These are phyloP conservation scores for Pentamera pediparva DNA, from an alignment of 53 echinoderm and acorn worm genomes.

Conservation along the genomic window DNA sequence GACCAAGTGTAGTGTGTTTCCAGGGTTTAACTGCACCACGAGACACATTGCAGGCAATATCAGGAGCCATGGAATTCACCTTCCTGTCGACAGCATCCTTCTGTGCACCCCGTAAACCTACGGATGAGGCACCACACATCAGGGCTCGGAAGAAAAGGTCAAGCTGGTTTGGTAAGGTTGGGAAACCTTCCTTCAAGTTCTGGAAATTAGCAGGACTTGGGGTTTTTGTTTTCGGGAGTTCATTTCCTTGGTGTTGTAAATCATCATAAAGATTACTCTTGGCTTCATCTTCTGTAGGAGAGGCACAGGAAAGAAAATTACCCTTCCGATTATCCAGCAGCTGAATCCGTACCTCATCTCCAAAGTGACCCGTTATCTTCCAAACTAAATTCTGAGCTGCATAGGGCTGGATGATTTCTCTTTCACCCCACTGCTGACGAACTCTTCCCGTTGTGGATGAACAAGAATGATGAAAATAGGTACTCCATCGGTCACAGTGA, in stretches of 20 bases:
- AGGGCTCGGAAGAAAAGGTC: conserved; percentile 49
- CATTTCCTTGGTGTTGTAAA: conserved; percentile 23
- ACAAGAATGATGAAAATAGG: too few relatives aligned
- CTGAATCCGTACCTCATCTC: conserved; percentile 13
- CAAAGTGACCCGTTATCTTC: conserved; percentile 41
- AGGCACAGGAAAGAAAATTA: conserved; percentile 32
- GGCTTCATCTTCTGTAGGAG: conserved; percentile 33
- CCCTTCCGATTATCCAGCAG: conserved; percentile 21
- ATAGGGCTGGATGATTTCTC: conserved; percentile 25
- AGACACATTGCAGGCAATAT: conserved; percentile 52
- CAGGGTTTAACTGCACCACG: conserved; percentile 57
- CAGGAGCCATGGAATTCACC: conserved; percentile 51
- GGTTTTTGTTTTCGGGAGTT: conserved; percentile 43
- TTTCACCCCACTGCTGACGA: conserved; percentile 31
- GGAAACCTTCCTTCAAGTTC: conserved; percentile 47
- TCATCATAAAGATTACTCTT: conserved; percentile 26
- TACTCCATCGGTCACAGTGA: too few relatives aligned
- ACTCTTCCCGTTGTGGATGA: conserved; percentile 23
- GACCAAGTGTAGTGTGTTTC: conserved; percentile 55
- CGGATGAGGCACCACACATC: conserved; percentile 29
- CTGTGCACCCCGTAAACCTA: background rate
- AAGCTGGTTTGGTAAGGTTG: conserved; percentile 46
- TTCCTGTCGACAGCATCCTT: conserved; percentile 46
- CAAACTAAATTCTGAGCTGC: conserved; percentile 29
- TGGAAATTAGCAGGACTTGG: conserved; percentile 46